Evolutionary conservation across 1,140 invertebrate genomes (phyloP).

Genomic region (Scaptomyza hsui): DNA sequence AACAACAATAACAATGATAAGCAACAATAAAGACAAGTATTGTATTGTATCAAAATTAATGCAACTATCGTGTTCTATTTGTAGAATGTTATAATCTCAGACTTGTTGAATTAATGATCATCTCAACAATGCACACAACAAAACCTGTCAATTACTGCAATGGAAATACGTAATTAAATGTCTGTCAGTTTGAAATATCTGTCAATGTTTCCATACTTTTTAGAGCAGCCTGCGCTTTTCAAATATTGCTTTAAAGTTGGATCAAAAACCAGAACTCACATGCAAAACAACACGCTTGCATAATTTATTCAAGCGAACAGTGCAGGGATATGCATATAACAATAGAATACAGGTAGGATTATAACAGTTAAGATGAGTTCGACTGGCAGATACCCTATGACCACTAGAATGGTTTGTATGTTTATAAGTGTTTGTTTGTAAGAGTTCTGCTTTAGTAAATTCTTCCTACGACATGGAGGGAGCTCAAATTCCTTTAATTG

Average conservation of each 20-base stretch:
- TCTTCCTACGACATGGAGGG: too few species aligned
- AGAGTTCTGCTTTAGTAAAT: too few species aligned
- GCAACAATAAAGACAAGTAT: constrained; percentile 49
- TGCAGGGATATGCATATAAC: constrained; percentile 23
- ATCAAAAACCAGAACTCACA: constrained; percentile 27
- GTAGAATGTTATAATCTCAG: too few species aligned
- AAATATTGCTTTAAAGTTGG: constrained; percentile 32
- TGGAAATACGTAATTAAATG: constrained; percentile 8
- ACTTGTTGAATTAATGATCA: not conserved
- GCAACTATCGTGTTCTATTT: constrained; percentile 55
- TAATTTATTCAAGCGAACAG: constrained; percentile 75
- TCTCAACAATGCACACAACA: constrained; percentile 6
- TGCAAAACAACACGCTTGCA: constrained; percentile 61
- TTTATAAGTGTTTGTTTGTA: too few species aligned
- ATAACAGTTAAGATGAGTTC: too few species aligned
- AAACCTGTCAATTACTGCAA: constrained; percentile 12
- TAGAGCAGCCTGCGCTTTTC: constrained; percentile 22
- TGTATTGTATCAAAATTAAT: constrained; percentile 68
- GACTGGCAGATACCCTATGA: too few species aligned
- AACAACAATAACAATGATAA: constrained; percentile 22
- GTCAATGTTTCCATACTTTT: not conserved
- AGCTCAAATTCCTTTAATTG: too few species aligned
- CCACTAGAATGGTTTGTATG: too few species aligned
- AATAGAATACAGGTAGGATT: not conserved
- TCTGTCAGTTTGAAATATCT: not conserved